Percentiles rank a stretch among this genome's conserved stretches.
phyloP scores from a whole-genome alignment of 1,140 invertebrate species.

The Bombyx mori region DNA sequence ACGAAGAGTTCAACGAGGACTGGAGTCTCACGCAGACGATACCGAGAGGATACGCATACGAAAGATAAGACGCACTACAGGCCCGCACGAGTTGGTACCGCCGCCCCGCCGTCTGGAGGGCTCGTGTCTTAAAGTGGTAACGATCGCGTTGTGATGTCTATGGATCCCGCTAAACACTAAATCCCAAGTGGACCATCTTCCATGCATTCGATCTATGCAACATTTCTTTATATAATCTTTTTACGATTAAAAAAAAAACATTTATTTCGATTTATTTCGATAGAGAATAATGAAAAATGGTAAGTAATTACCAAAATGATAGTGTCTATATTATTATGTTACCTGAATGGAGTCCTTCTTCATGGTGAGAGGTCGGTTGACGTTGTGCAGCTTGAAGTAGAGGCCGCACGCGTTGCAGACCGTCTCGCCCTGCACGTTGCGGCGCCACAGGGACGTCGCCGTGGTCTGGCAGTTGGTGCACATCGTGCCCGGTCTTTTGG shows the following conservation, averaged over 20 bases:
- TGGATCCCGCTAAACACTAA: too few species aligned
- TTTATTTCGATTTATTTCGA: neutral
- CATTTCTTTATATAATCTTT: too few species aligned
- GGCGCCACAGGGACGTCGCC: constrained; percentile 91
- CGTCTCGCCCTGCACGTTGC: constrained; percentile 88
- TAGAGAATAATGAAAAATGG: neutral
- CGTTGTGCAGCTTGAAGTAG: constrained; percentile 92
- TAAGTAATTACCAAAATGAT: neutral
- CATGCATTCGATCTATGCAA: too few species aligned
- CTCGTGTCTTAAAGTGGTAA: too few species aligned
- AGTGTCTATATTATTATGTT: constrained; percentile 2
- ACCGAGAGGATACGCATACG: too few species aligned
- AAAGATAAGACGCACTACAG: too few species aligned
- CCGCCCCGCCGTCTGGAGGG: too few species aligned
- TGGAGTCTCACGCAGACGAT: too few species aligned
- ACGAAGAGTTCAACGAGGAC: too few species aligned
- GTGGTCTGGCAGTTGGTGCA: constrained; percentile 93
- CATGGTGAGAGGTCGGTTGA: constrained; percentile 91
- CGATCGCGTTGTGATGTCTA: too few species aligned
- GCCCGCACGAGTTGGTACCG: too few species aligned
- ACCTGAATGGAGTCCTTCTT: constrained; percentile 95
- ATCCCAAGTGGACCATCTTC: too few species aligned
- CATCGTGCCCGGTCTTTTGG: constrained; percentile 83
- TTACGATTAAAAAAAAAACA: neutral
- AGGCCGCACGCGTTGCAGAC: constrained; percentile 96